These are phyloP conservation scores for Mellilla xanthometata DNA, from an alignment of 2,888 invertebrate genomes.

Conservation along the genomic window DNA sequence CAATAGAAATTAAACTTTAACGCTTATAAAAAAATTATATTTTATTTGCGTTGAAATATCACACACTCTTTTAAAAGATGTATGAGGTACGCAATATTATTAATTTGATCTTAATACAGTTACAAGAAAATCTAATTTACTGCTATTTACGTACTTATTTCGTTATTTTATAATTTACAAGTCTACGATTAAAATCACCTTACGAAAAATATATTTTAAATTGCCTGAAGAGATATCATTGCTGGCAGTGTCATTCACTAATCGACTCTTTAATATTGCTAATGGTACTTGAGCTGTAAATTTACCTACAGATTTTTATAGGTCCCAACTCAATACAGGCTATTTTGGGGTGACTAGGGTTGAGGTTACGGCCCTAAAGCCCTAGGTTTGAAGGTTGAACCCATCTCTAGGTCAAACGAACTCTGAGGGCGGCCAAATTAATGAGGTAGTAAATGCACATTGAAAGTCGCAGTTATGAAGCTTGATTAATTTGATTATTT, in stretches of 20 bases:
- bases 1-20: too few species aligned
- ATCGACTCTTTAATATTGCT: conserved; percentile 1
- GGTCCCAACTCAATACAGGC: not conserved
- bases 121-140: too few species aligned
- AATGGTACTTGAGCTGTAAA: conserved; percentile 1
- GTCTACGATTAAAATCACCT: too few species aligned
- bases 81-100: too few species aligned
- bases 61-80: too few species aligned
- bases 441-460: conserved; percentile 12
- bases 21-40: too few species aligned
- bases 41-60: too few species aligned
- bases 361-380: not conserved
- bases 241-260: not conserved
- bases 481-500: too few species aligned
- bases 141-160: too few species aligned
- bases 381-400: conserved; percentile 11
- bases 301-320: conserved; percentile 3
- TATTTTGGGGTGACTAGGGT: conserved; percentile 4
- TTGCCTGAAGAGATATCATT: not conserved
- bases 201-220: too few species aligned
- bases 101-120: too few species aligned
- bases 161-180: too few species aligned
- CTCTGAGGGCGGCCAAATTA: conserved; percentile 13
- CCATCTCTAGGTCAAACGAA: conserved; percentile 11
- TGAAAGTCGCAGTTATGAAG: conserved; percentile 4